Conservation (phyloP, 2,113 vertebrate species). For the Electrona antarctica region DNA sequence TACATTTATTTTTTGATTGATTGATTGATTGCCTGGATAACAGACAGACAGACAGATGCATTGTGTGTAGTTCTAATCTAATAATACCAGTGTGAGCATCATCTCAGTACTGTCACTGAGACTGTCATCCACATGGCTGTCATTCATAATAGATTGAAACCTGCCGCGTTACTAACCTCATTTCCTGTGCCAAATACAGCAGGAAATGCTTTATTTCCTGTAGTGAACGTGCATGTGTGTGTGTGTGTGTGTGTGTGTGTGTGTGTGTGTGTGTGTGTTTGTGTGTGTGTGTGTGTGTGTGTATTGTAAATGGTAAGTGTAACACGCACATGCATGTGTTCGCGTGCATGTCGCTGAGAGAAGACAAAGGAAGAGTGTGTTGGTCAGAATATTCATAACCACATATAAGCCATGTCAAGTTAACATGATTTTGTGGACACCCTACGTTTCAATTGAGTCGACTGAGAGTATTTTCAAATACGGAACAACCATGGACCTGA, state of each 20-base stretch:
- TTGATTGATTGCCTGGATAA: background rate
- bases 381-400: too few relatives aligned
- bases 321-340: background rate
- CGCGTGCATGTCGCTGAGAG: background rate
- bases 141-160: constrained; percentile 72
- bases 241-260: constrained; percentile 20
- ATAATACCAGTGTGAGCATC: background rate
- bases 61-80: background rate
- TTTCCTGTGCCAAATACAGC: constrained; percentile 67
- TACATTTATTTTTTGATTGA: background rate
- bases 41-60: background rate
- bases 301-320: background rate
- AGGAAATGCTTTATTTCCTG: constrained; percentile 76
- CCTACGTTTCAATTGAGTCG: too few relatives aligned
- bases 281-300: constrained; percentile 3
- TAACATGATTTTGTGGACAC: too few relatives aligned
- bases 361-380: background rate
- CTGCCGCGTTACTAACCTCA: constrained; percentile 60
- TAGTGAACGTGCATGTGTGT: constrained; percentile 56
- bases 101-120: constrained; percentile 46
- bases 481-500: background rate
- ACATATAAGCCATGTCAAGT: too few relatives aligned
- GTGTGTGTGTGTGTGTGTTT: constrained; percentile 3
- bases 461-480: background rate
- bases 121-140: constrained; percentile 60